These are phyloP conservation scores for Andrena dorsata DNA, from an alignment of 2,888 invertebrate species.

Conservation along the genomic window DNA sequence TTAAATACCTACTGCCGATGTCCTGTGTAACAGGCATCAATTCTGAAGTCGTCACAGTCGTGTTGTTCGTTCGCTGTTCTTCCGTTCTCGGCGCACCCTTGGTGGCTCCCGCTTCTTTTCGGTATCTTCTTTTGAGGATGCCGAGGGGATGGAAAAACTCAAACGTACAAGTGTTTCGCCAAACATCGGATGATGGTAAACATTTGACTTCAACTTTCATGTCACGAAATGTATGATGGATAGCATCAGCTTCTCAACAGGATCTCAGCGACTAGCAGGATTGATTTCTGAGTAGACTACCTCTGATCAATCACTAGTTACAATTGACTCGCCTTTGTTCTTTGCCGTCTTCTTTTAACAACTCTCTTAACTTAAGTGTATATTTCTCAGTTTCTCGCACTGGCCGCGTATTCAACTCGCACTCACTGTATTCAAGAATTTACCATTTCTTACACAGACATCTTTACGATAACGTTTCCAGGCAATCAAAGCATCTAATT, in stretches of 20 bases:
- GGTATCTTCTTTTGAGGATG: no score
- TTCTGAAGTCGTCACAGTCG: conserved; percentile 55
- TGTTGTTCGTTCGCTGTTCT: conserved; percentile 18
- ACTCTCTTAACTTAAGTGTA: no score
- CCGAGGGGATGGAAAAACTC: no score
- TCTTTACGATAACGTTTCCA: background rate
- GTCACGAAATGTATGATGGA: background rate
- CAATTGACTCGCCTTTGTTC: no score
- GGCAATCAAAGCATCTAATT: background rate
- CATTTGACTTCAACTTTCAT: background rate
- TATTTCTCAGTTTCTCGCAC: no score
- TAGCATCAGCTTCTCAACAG: background rate
- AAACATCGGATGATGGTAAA: background rate
- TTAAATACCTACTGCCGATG: conserved; percentile 73
- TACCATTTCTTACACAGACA: background rate
- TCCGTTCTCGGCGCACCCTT: conserved; percentile 6
- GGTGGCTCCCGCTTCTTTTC: conserved; percentile 14
- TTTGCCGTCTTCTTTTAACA: no score
- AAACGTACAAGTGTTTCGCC: background rate
- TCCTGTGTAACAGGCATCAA: conserved; percentile 68
- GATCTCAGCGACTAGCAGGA: background rate
- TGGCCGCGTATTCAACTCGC: no score
- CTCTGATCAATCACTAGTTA: no score
- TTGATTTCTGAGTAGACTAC: background rate
- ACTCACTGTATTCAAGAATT: background rate